Percentiles rank a stretch among this genome's conserved stretches.
Conservation (phyloP, 2,113 vertebrate species). For the Xenopus laevis region DNA sequence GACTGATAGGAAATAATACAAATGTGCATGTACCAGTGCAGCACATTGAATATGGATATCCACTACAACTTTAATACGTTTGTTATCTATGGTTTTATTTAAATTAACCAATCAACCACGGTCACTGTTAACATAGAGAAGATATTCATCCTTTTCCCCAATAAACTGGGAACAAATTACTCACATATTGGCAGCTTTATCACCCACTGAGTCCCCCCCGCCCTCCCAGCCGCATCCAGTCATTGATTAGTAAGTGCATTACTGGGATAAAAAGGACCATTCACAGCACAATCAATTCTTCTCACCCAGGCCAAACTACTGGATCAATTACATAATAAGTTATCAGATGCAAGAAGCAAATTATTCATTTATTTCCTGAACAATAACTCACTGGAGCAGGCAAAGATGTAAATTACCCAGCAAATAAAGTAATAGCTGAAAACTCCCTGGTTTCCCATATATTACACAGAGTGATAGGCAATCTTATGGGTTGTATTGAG, state of each 20-base stretch:
- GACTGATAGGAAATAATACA: too few relatives aligned
- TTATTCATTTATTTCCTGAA: conserved; percentile 40
- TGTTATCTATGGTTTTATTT: too few relatives aligned
- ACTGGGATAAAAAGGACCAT: conserved; percentile 39
- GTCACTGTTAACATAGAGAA: not conserved
- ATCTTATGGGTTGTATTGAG: not conserved
- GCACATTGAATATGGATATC: too few relatives aligned
- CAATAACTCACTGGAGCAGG: conserved; percentile 26
- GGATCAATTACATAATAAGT: conserved; percentile 37
- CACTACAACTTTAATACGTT: too few relatives aligned
- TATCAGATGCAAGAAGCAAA: conserved; percentile 27
- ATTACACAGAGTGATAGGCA: not conserved
- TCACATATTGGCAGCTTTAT: not conserved
- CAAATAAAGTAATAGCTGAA: not conserved
- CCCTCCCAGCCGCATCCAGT: not conserved
- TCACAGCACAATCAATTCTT: conserved; percentile 33
- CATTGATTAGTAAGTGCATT: conserved; percentile 41
- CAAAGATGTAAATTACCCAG: conserved; percentile 20
- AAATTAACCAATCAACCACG: not conserved
- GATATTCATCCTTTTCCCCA: not conserved
- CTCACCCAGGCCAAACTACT: conserved; percentile 27
- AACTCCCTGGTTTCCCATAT: conserved; percentile 5
- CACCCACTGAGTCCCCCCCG: not conserved
- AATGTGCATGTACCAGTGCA: too few relatives aligned
- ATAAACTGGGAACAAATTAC: not conserved